Percentiles rank a stretch among this genome's conserved stretches.
These are phyloP conservation scores for Gobio occitaniae DNA, from an alignment of 2,797 vertebrate genomes.

Conservation along the genomic window DNA sequence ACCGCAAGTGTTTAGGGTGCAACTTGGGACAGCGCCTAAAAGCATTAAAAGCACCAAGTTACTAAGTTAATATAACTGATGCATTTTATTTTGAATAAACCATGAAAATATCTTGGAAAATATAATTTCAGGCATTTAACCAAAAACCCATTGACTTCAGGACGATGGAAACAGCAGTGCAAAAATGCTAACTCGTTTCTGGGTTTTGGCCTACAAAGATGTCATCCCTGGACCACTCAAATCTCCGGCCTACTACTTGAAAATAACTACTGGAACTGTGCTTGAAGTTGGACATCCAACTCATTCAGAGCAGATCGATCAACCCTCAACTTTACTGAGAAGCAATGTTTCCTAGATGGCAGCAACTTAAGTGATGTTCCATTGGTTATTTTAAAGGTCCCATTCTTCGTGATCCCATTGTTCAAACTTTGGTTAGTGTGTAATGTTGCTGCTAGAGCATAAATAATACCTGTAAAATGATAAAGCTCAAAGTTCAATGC, in stretches of 20 bases:
- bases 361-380: not conserved
- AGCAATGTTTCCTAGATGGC: not conserved
- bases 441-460: too few relatives aligned
- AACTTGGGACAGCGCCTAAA: not conserved
- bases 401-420: too few relatives aligned
- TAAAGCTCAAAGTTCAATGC: too few relatives aligned
- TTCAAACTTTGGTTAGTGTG: too few relatives aligned
- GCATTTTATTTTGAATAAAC: not conserved
- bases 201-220: not conserved
- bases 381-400: slow-evolving; percentile 3
- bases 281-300: not conserved
- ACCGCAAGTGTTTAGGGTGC: too few relatives aligned
- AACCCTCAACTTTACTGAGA: not conserved
- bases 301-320: not conserved
- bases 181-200: not conserved
- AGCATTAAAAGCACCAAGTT: too few relatives aligned
- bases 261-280: not conserved
- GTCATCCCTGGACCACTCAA: not conserved
- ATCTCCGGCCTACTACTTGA: not conserved
- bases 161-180: not conserved
- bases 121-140: not conserved
- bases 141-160: not conserved
- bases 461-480: too few relatives aligned
- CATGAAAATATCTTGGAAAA: too few relatives aligned
- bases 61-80: not conserved